These are phyloP conservation scores for Picathartes gymnocephalus DNA, from an alignment of 2,113 vertebrate species.

Conservation along the genomic window DNA sequence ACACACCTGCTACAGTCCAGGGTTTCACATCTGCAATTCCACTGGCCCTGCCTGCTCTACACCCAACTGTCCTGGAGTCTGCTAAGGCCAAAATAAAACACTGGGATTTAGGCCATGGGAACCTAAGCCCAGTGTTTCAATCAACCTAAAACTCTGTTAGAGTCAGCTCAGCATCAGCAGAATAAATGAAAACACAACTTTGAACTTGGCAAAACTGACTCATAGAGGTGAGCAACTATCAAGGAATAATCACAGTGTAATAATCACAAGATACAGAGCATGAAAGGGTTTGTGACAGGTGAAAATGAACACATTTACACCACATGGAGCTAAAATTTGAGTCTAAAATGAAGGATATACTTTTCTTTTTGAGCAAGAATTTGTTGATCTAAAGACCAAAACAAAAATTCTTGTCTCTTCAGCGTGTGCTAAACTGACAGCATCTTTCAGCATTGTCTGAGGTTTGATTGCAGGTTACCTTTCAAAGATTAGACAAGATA, in stretches of 20 bases:
- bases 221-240: neutral
- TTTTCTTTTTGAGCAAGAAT: neutral
- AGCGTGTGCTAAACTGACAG: neutral
- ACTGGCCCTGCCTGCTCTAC: neutral
- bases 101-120: neutral
- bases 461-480: neutral
- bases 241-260: neutral
- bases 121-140: neutral
- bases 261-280: slow-evolving; percentile 11
- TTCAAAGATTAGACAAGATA: neutral
- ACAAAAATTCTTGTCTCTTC: neutral
- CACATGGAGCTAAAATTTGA: neutral
- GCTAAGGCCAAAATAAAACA: neutral
- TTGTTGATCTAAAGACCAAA: neutral
- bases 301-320: slow-evolving; percentile 4
- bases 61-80: neutral
- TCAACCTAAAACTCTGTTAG: neutral
- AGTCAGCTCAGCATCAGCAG: neutral
- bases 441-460: neutral
- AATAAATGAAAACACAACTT: neutral
- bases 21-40: neutral
- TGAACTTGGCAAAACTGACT: neutral
- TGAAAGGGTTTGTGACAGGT: neutral
- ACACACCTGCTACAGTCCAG: neutral
- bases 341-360: slow-evolving; percentile 1